These are phyloP conservation scores for Popillia japonica DNA, from an alignment of 1,140 invertebrate species.

Conservation along the genomic window DNA sequence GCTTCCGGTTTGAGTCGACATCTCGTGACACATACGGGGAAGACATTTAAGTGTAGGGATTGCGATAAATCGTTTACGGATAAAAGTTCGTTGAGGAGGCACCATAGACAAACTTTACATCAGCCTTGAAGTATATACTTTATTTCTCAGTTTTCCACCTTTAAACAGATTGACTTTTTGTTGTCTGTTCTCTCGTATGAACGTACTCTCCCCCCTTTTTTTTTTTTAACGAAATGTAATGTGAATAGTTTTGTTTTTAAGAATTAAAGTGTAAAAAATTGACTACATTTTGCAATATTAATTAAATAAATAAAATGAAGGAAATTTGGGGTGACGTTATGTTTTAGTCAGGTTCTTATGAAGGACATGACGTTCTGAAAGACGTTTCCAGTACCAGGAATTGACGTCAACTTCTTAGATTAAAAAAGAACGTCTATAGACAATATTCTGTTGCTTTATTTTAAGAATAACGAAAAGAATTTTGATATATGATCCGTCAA, in stretches of 20 bases:
- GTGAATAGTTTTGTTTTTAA: conserved; percentile 17
- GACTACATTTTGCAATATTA: conserved; percentile 15
- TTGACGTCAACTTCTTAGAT: too few species aligned
- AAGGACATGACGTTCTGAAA: too few species aligned
- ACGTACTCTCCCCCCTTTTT: not conserved
- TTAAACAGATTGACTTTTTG: too few species aligned
- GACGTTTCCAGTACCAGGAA: too few species aligned
- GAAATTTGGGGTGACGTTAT: too few species aligned
- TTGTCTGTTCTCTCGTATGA: not conserved
- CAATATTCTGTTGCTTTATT: too few species aligned
- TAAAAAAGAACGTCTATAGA: too few species aligned
- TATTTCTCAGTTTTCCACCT: too few species aligned
- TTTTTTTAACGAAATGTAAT: not conserved
- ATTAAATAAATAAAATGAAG: not conserved
- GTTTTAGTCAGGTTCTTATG: too few species aligned
- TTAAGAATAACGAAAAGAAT: too few species aligned
- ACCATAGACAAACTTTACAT: conserved; percentile 58
- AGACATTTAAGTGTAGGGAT: conserved; percentile 71
- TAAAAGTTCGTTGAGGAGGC: conserved; percentile 73
- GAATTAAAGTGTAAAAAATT: conserved; percentile 5
- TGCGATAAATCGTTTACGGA: conserved; percentile 76
- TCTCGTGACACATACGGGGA: conserved; percentile 73
- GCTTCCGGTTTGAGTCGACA: conserved; percentile 75
- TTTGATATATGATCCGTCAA: too few species aligned
- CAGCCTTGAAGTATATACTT: conserved; percentile 40